Percentiles rank a stretch among this genome's conserved stretches.
Conservation (phyloP, 2,113 vertebrate genomes). For the Eleginops maclovinus region DNA sequence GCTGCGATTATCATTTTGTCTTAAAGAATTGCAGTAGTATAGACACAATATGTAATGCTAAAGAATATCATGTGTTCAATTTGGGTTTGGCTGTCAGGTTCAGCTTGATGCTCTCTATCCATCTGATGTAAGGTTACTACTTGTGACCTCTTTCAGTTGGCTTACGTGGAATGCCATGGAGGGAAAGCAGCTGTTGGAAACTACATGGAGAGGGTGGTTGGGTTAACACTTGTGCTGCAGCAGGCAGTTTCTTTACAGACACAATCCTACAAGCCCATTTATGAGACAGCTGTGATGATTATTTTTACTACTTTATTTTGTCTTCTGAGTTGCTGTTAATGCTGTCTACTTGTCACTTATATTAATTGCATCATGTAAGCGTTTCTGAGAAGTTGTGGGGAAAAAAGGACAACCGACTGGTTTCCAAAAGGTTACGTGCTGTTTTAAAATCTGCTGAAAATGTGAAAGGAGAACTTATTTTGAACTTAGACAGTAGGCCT, state of each 20-base stretch:
- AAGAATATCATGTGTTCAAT: background rate
- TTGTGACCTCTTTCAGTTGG: conserved; percentile 1
- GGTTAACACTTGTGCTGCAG: conserved; percentile 25
- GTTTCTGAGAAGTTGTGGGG: background rate
- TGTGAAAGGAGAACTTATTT: background rate
- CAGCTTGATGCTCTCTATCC: background rate
- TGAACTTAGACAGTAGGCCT: too few species aligned
- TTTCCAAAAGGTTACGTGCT: background rate
- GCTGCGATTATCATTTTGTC: background rate
- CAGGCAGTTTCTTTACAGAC: conserved; percentile 7
- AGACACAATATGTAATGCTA: background rate
- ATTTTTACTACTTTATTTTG: background rate
- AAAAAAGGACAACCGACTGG: background rate
- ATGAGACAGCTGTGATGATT: background rate
- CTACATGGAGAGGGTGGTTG: background rate
- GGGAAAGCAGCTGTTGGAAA: conserved; percentile 48
- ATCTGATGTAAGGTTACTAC: conserved; percentile 22
- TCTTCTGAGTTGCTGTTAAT: background rate
- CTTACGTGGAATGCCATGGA: conserved; percentile 21
- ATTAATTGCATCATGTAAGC: background rate
- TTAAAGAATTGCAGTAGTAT: background rate
- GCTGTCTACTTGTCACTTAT: background rate
- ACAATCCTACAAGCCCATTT: background rate
- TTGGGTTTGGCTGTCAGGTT: background rate
- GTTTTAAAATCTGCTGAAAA: background rate